Evolutionary conservation across 2,888 invertebrate genomes (phyloP), one percentile per base, ranked within the genome.

Genomic region (Anoplius nigerrimus): DNA sequence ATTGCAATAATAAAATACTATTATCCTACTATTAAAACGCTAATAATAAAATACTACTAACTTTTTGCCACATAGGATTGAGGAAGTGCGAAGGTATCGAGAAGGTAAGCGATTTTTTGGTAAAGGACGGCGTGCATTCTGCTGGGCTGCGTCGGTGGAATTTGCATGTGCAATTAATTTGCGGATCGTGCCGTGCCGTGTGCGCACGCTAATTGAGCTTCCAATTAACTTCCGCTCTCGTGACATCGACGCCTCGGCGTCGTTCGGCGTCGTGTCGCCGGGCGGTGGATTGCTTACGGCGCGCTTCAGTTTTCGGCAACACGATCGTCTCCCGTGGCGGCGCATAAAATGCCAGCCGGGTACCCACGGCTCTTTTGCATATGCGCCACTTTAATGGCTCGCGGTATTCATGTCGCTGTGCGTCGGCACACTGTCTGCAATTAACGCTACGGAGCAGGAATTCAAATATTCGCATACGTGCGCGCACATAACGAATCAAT

Each of bases 321-420:
- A 34, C 54, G 69, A 58, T 6, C 58, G 20, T 46, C 65, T 74
- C n/a, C n/a, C 82, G 81, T 82, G 81, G 70, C 74, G 69, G 62
- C 60, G 82, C 82, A 83, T 83, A 82, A 79, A 71, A 76, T 69
- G 6, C 22, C 15, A 22, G 21, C 61, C 55, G 11, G 4, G 34
- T 18, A 20, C 34, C 18, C 13, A 45, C 16, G 61, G 34, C 53
- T 48, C 13, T n/a, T 18, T 21, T 22, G 48, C 27, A 43, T 53
- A 61, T 42, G 64, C 18, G 69, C 62, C 64, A 68, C 64, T 73
- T 79, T 75, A 76, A 79, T 75, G 74, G 73, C 55, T 58, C 58
- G 43, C 62, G 58, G 21, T 24, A 66, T 43, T 51, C 57, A 56
- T 71, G 63, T 34, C 34, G 8, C 34, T 34, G 11, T 34, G 34